Evolutionary conservation across 2,113 vertebrate genomes (phyloP), one percentile per base, ranked within the genome.

Genomic region (Blennius ocellaris): DNA sequence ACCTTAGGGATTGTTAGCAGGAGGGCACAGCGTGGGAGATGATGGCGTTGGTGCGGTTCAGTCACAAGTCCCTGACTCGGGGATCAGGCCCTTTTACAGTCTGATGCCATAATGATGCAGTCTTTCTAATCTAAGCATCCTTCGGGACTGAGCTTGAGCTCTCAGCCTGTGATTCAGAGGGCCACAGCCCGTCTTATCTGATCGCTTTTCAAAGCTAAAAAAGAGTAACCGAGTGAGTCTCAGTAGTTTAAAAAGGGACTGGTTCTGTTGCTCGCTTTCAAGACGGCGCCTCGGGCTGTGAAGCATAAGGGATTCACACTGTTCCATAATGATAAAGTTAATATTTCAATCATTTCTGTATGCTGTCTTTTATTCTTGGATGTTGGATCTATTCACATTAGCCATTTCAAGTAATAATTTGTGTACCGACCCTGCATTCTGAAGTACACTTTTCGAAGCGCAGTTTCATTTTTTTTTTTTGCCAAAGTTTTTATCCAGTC

Each of bases 201-300:
- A 87, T 82, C 59, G 49, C 80, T 87, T 89, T 86, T 89, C 82
- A 87, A 86, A 84, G 78, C 75, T 75, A 62, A 81, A 86, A 79
- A 81, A 73, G 50, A 83, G 71, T 76, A 69, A 63, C 78, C 81
- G 64, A 45, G 52, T 45, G 69, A 81, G 72, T 74, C 78, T 85
- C 57, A 76, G 78, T 84, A 73, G 62, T 91, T 91, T 86, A 70
- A 77, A 89, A 84, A 76, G 56, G 54, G 76, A 68, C 71, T 59
- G 72, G 68, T 73, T 80, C 60, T 74, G 58, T 51, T 66, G 60
- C 55, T 63, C 64, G 50, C 68, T 84, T 77, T 88, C 68, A 83
- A 69, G 62, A 82, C 76, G 58, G 40, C 6, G 16, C 83, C 76
- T 60, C 66, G 62, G 74, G 69, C 79, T 60, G 11, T 49, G 30